A percentile compares a stretch with the other conserved stretches of the same genome.
Evolutionary conservation across 1,140 invertebrate genomes (phyloP).

Genomic region (Panagrolaimus sp.): DNA sequence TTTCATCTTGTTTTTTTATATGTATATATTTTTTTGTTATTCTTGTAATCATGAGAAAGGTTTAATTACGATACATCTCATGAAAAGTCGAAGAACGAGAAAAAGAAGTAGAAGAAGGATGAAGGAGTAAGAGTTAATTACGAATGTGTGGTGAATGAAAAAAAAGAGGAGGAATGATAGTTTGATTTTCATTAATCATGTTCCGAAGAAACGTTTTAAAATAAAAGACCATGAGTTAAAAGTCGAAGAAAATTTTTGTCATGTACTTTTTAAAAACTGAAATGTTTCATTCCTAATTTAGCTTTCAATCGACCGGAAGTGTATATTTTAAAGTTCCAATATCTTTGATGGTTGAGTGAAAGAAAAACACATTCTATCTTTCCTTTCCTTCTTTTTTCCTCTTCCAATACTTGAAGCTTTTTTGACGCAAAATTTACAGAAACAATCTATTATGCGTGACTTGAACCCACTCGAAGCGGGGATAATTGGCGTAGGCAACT

Average conservation of each 20-base stretch:
- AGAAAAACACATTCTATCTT: too few species aligned
- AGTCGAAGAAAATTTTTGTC: background rate
- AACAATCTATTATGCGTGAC: constrained; percentile 17
- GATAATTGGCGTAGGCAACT: constrained; percentile 10
- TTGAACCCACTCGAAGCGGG: constrained; percentile 10
- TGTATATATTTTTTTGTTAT: too few species aligned
- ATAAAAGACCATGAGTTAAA: background rate
- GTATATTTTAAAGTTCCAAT: background rate
- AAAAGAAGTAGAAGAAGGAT: too few species aligned
- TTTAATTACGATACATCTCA: too few species aligned
- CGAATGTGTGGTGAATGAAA: too few species aligned
- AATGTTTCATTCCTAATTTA: background rate
- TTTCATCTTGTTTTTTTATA: too few species aligned
- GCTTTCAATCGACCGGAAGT: constrained; percentile 3
- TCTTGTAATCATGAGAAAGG: too few species aligned
- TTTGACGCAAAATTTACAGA: constrained; percentile 12
- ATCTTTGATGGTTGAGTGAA: background rate
- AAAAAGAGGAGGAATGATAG: too few species aligned
- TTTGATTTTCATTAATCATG: too few species aligned
- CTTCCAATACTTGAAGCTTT: background rate
- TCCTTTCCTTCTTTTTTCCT: constrained; percentile 9
- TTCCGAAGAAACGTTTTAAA: too few species aligned
- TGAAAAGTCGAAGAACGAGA: too few species aligned
- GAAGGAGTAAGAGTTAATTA: too few species aligned
- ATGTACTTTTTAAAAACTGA: background rate